These are phyloP conservation scores for Sebastolobus altivelis DNA, from an alignment of 2,797 vertebrate genomes.

Conservation along the genomic window DNA sequence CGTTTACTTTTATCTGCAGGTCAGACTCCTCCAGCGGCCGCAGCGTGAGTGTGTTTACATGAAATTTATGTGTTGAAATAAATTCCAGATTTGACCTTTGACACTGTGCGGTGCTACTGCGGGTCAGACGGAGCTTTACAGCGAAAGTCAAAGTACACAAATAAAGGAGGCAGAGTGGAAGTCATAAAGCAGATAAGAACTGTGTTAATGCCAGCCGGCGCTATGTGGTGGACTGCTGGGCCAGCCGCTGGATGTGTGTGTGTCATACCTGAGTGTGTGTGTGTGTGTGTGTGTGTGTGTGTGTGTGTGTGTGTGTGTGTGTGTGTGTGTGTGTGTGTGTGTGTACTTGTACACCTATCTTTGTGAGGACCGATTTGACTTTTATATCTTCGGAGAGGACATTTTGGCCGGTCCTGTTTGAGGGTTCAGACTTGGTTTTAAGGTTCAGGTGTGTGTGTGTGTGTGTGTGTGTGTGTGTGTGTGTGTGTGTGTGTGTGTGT, in stretches of 20 bases:
- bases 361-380: not conserved
- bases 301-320: not conserved
- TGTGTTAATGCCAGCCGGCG: conserved; percentile 38
- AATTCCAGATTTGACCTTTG: conserved; percentile 74
- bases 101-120: conserved; percentile 30
- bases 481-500: not conserved
- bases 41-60: conserved; percentile 19
- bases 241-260: conserved; percentile 18
- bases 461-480: not conserved
- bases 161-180: conserved; percentile 76
- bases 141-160: conserved; percentile 84
- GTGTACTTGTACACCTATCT: not conserved
- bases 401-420: too few relatives aligned
- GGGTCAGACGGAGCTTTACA: conserved; percentile 70
- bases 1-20: conserved; percentile 46
- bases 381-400: not conserved
- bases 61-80: conserved; percentile 58
- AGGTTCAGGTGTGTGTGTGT: too few relatives aligned
- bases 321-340: not conserved
- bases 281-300: conserved; percentile 1
- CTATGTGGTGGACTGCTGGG: conserved; percentile 9
- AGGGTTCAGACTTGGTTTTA: too few relatives aligned
- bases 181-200: conserved; percentile 80
- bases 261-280: conserved; percentile 20
- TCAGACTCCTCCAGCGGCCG: conserved; percentile 46